Evolutionary conservation across 2,113 vertebrate species (phyloP), one percentile per base, ranked within the genome.

Genomic region (Malurus melanocephalus): DNA sequence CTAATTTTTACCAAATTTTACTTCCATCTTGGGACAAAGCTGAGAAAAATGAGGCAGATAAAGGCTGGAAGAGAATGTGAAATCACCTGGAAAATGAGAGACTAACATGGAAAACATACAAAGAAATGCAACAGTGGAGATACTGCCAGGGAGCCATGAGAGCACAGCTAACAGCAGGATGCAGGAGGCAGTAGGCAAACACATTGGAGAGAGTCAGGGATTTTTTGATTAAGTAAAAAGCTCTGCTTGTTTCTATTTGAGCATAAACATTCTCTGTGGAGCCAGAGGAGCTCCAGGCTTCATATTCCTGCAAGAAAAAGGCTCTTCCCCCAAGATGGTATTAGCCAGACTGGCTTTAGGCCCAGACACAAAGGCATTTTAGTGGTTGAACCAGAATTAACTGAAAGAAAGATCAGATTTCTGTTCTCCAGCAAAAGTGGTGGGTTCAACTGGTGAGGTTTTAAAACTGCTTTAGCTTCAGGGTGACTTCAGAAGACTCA

Each of bases 191-290:
- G 53, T 1, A 4, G 0, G 27, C 12, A 2, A 83, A 51, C 1
- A 2, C 80, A 86, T 4, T 0, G 0, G 22, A 59, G n/a, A 0
- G 17, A 62, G n/a, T 59, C 0, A 6, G 32, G 28, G 57, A 52
- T 52, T 75, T 75, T 82, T 43, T 1, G 2, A 43, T 8, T 51
- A 23, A 22, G 20, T 17, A 33, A 72, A 80, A 73, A 64, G 12
- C 45, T 55, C 49, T 64, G 35, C 67, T 76, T 60, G 6, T 19
- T 76, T 67, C 59, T 88, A 11, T 60, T 42, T 42, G 22, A 79
- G 73, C 18, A 52, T 22, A 71, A 22, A 51, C 19, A 32, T 24
- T 12, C 11, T 59, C 52, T 45, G 61, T 16, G 43, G 45, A 88
- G 30, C 18, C 64, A 79, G 17, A 42, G 22, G 33, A 67, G 22